phyloP scores from a whole-genome alignment of 2,888 invertebrate species.

The Heliconius hortense region DNA sequence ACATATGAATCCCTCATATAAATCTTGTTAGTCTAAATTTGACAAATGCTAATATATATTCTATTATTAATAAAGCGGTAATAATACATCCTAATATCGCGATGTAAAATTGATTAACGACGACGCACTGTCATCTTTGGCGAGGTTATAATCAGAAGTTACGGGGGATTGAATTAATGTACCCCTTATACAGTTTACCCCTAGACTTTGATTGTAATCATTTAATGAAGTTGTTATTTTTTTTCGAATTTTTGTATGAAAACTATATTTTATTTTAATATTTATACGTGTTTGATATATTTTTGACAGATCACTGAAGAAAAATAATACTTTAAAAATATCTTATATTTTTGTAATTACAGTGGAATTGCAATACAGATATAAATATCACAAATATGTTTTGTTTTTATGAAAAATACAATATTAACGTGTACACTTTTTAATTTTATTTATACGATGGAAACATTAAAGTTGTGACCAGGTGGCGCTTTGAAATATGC shows the following conservation, averaged over 20 bases:
- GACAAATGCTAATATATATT: constrained; percentile 12
- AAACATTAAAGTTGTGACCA: constrained; percentile 30
- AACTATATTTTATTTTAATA: not conserved
- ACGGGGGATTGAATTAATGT: constrained; percentile 21
- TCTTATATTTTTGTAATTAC: not conserved
- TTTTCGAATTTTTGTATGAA: too few species aligned
- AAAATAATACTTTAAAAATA: too few species aligned
- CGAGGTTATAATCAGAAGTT: constrained; percentile 25
- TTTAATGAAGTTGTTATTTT: not conserved
- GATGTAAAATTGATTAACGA: constrained; percentile 27
- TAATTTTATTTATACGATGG: not conserved
- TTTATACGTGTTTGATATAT: too few species aligned
- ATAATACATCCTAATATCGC: constrained; percentile 22
- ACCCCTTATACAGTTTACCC: constrained; percentile 11
- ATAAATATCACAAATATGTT: not conserved
- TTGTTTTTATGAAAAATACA: not conserved
- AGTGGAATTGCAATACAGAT: not conserved
- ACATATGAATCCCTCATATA: not conserved
- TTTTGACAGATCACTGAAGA: too few species aligned
- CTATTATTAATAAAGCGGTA: constrained; percentile 16
- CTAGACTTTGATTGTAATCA: constrained; percentile 4
- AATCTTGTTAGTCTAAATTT: constrained; percentile 12
- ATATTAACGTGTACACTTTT: not conserved
- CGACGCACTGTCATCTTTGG: constrained; percentile 20
- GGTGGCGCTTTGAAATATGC: constrained; percentile 49